Evolutionary conservation across 2,113 vertebrate species (phyloP).

Genomic region (Cynoglossus semilaevis): DNA sequence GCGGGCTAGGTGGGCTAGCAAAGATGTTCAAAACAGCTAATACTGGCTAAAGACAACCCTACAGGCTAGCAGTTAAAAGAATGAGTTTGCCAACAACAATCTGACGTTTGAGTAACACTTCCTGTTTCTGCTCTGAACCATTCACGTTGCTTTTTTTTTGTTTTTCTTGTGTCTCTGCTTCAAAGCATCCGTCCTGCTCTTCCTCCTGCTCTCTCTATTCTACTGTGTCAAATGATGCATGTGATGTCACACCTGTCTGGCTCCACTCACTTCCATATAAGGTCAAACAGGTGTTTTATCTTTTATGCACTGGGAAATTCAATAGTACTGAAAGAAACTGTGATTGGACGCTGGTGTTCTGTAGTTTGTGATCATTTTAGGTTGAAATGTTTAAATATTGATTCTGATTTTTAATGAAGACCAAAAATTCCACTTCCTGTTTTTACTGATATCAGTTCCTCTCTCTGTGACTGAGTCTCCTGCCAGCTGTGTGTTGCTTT

Average conservation of each 20-base stretch:
- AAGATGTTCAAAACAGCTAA: no score
- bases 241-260: slow-evolving; percentile 23
- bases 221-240: slow-evolving; percentile 1
- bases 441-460: not conserved
- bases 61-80: no score
- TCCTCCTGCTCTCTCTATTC: slow-evolving; percentile 9
- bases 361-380: not conserved
- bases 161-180: not conserved
- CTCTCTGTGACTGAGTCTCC: no score
- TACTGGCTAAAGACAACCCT: no score
- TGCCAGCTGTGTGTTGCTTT: no score
- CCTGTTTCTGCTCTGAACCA: not conserved
- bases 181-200: not conserved
- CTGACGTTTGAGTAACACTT: not conserved
- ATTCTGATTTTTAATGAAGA: not conserved
- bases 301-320: not conserved
- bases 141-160: not conserved
- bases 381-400: no score
- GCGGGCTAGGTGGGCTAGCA: no score
- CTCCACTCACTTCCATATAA: slow-evolving; percentile 25
- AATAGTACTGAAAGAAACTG: not conserved
- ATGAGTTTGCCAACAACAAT: no score
- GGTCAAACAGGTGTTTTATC: not conserved
- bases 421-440: not conserved
- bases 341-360: not conserved